Percentiles rank a stretch among this genome's conserved stretches.
These are phyloP conservation scores for Apamea sordens DNA, from an alignment of 2,888 invertebrate genomes.

Conservation along the genomic window DNA sequence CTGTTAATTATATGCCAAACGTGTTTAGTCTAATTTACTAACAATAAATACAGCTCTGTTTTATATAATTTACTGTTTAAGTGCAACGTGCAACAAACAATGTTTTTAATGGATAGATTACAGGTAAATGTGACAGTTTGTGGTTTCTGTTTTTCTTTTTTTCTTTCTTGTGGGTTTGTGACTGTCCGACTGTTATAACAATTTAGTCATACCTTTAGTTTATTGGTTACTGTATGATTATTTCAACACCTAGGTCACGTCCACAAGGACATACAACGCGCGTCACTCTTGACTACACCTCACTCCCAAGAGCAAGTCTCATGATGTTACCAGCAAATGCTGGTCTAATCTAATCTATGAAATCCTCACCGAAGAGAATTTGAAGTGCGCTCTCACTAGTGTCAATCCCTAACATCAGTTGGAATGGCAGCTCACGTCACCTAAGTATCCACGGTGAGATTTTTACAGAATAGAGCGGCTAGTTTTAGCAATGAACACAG, in stretches of 20 bases:
- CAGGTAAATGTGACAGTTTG: background rate
- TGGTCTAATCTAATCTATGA: too few relatives aligned
- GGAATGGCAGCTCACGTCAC: too few relatives aligned
- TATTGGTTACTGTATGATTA: background rate
- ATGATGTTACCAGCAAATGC: too few relatives aligned
- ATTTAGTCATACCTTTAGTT: background rate
- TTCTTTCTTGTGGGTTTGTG: background rate
- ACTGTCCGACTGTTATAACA: too few relatives aligned
- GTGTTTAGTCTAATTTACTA: slow-evolving; percentile 56
- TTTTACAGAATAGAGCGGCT: too few relatives aligned
- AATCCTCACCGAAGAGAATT: too few relatives aligned
- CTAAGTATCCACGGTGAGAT: too few relatives aligned
- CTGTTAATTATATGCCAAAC: slow-evolving; percentile 51
- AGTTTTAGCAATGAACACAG: too few relatives aligned
- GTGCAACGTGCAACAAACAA: too few relatives aligned
- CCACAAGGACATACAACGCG: background rate
- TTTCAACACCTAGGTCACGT: background rate
- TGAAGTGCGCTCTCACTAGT: too few relatives aligned
- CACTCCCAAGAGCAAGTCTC: background rate
- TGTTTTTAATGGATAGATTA: background rate
- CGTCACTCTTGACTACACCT: background rate
- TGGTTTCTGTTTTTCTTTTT: slow-evolving; percentile 4
- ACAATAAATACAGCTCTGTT: slow-evolving; percentile 44
- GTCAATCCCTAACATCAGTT: too few relatives aligned
- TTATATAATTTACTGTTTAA: slow-evolving; percentile 24